Evolutionary conservation across 1,140 invertebrate genomes (phyloP).

Genomic region (Neodiprion virginianus): DNA sequence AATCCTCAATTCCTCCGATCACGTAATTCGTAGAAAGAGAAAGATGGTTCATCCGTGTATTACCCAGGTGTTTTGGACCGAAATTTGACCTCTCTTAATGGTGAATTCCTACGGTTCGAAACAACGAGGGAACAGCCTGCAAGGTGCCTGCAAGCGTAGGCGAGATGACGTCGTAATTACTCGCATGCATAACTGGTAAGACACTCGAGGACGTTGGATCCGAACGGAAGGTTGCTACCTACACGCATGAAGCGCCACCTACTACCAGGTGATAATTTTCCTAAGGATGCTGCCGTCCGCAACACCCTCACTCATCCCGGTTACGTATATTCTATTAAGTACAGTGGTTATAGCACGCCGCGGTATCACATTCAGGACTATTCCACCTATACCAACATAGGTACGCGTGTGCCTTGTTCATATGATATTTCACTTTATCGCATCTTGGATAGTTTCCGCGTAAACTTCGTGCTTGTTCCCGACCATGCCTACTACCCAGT

Average conservation of each 20-base stretch:
- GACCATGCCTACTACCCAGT: not conserved
- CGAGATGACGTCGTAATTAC: not conserved
- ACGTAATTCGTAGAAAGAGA: too few species aligned
- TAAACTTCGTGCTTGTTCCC: not conserved
- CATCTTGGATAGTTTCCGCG: not conserved
- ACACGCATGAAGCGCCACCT: not conserved
- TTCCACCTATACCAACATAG: not conserved
- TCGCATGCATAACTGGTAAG: not conserved
- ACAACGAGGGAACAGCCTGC: not conserved
- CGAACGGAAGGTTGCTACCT: too few species aligned
- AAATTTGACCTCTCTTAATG: too few species aligned
- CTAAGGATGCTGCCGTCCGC: not conserved
- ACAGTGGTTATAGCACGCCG: not conserved
- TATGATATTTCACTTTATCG: constrained; percentile 5
- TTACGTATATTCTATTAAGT: too few species aligned
- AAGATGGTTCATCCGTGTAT: too few species aligned
- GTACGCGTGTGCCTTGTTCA: not conserved
- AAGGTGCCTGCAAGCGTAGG: not conserved
- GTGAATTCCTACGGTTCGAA: too few species aligned
- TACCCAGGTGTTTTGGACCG: too few species aligned
- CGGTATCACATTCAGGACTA: not conserved
- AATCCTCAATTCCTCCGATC: too few species aligned
- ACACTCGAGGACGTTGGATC: not conserved
- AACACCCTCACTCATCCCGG: not conserved
- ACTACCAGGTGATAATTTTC: not conserved